phyloP scores from a whole-genome alignment of 64 coral and sea anemone species.

The Orbicella faveolata region DNA sequence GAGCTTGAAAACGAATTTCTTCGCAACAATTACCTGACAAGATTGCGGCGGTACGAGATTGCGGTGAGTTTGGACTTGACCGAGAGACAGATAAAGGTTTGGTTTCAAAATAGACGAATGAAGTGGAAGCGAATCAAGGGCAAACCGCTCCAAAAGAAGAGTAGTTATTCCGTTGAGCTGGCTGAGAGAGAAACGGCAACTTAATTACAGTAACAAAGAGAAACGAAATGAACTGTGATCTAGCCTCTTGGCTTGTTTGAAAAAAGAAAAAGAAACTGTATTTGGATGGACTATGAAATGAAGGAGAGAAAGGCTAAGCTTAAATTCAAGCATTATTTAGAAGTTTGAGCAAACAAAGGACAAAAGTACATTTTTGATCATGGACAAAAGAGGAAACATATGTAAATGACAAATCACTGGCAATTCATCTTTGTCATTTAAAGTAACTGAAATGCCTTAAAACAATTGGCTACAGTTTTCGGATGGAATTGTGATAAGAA shows the following conservation, averaged over 20 bases:
- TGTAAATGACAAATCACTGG: neutral
- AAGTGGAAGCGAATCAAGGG: conserved; percentile 74
- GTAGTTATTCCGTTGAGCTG: neutral
- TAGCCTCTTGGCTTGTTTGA: neutral
- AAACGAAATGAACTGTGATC: neutral
- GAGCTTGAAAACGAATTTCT: conserved; percentile 75
- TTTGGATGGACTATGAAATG: neutral
- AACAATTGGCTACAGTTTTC: too few relatives aligned
- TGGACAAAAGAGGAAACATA: neutral
- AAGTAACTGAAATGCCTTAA: too few relatives aligned
- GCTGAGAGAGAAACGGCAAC: neutral
- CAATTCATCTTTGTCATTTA: neutral
- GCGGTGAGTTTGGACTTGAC: conserved; percentile 70
- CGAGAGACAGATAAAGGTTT: conserved; percentile 68
- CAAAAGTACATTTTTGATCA: neutral
- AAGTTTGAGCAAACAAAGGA: neutral
- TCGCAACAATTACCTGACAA: conserved; percentile 60
- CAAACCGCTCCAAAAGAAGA: neutral
- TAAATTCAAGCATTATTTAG: neutral
- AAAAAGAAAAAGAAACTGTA: neutral
- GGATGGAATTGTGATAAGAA: too few relatives aligned
- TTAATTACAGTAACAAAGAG: neutral
- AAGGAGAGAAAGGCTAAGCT: neutral
- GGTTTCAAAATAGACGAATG: conserved; percentile 75
- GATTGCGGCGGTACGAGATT: conserved; percentile 65